Evolutionary conservation across 2,888 invertebrate genomes (phyloP), one percentile per base, ranked within the genome.

Genomic region (Calameuta pallipes): DNA sequence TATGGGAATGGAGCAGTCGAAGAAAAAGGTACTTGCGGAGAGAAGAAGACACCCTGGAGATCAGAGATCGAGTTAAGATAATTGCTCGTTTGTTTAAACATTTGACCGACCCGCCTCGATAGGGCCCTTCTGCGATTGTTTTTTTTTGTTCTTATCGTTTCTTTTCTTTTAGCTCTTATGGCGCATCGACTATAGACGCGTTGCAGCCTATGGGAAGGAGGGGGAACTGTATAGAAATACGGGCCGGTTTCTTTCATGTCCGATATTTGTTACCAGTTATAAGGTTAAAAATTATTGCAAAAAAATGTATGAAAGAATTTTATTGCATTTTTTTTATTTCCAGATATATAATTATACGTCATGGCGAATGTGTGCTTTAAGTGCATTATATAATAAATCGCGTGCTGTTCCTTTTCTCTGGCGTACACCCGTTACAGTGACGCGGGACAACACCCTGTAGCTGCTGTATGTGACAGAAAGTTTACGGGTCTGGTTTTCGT

Each of bases 71-170:
- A 90, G 90, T 90, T 89, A 88, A 89, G 90, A 90, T 91, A 90
- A 90, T 90, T 90, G 88, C 89, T 88, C 89, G 90, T 90, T 90
- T 90, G 89, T 90, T 91, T 90, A 90, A 90, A 90, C 89, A 89
- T 90, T 89, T 86, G 87, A 87, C 85, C 88, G 86, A 82, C 84
- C 41, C 85, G 84, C 79, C 83, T 41, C 80, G 78, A 81, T 83
- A 83, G 83, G 82, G 82, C 78, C 80, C 77, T 41, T 41, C 41
- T 41, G 41, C 41, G 41, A 80, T 74, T 69, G 74, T 80, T 85
- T 85, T 84, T 84, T 85, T 80, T 81, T 83, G 31, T 82, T 76
- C 75, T 85, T 86, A 12, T 70, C 30, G 70, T 41, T 41, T 15
- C 41, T 41, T 41, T 15, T 4, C 15, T 37, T 41, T 15, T 15